A percentile compares a stretch with the other conserved stretches of the same genome.
Conservation (phyloP, 2,113 vertebrate species). For the Heterocephalus glaber region DNA sequence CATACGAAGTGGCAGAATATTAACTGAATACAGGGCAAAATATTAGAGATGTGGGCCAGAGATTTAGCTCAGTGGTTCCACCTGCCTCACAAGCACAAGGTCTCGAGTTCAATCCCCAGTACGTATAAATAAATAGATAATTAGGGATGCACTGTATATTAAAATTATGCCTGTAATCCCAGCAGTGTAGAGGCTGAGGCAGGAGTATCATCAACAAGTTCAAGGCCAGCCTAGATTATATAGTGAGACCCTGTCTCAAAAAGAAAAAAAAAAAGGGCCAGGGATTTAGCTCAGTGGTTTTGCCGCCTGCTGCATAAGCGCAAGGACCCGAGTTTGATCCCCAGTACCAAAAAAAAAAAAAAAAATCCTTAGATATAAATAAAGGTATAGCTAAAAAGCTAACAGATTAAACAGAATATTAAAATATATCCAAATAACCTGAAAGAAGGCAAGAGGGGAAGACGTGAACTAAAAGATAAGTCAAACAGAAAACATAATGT, state of each 20-base stretch:
- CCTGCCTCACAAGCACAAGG: no score
- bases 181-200: neutral
- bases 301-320: no score
- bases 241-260: neutral
- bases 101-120: no score
- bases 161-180: neutral
- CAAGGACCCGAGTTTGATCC: no score
- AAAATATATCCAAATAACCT: constrained; percentile 13
- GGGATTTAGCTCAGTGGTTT: no score
- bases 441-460: neutral
- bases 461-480: constrained; percentile 31
- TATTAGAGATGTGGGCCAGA: neutral
- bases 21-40: neutral
- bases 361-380: neutral
- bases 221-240: neutral
- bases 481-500: constrained; percentile 22
- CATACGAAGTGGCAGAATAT: neutral
- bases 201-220: neutral
- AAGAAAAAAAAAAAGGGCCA: no score
- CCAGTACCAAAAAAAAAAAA: no score
- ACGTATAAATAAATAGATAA: no score
- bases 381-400: neutral
- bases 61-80: no score
- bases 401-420: constrained; percentile 32
- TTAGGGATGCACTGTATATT: neutral